These are phyloP conservation scores for Rhizoglyphus robini DNA, from an alignment of 1,140 invertebrate species.

Conservation along the genomic window DNA sequence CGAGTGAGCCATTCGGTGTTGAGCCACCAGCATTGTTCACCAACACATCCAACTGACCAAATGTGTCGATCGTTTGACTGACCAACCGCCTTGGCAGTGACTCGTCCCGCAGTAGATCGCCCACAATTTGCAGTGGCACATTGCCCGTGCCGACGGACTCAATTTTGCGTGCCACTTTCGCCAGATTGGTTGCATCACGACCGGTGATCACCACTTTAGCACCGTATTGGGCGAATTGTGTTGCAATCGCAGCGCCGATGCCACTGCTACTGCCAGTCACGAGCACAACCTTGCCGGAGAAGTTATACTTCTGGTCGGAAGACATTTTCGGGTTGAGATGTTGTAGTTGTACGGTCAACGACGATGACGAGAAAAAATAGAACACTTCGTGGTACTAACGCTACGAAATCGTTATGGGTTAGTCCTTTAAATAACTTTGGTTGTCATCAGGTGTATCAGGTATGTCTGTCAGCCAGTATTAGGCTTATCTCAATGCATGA, in stretches of 20 bases:
- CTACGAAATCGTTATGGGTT: no score
- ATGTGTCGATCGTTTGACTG: neutral
- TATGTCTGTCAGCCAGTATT: no score
- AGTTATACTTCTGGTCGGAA: neutral
- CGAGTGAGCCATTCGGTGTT: neutral
- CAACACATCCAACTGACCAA: conserved; percentile 12
- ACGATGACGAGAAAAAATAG: no score
- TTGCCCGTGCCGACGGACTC: neutral
- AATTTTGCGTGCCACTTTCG: neutral
- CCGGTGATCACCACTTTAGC: conserved; percentile 19
- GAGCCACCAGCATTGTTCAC: conserved; percentile 12
- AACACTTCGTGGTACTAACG: no score
- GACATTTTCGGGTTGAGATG: neutral
- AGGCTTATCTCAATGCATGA: no score
- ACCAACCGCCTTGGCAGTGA: neutral
- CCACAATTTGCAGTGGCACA: neutral
- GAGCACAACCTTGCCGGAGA: conserved; percentile 13
- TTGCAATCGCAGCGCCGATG: conserved; percentile 18
- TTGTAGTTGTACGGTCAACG: no score
- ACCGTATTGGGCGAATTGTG: conserved; percentile 9
- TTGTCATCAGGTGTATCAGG: no score
- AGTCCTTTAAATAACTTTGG: no score
- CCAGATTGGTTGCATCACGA: conserved; percentile 9
- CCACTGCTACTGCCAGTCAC: conserved; percentile 11
- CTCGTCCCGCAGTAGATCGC: neutral